Conservation (phyloP, 2,113 vertebrate species). For the Antechinus flavipes region DNA sequence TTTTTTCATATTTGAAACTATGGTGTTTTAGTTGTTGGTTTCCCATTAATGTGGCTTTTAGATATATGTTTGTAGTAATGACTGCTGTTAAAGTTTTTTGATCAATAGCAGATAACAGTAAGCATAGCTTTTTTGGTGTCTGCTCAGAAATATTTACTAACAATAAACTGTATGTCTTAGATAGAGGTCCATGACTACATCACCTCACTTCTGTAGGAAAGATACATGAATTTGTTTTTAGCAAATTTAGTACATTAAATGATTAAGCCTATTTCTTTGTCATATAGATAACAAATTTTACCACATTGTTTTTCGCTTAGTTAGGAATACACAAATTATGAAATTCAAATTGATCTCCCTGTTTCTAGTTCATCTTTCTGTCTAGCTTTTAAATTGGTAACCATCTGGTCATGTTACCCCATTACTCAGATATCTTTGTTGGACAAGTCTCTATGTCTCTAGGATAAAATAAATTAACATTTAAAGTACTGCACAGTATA, state of each 20-base stretch:
- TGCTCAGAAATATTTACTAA: conserved; percentile 45
- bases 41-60: background rate
- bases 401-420: background rate
- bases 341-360: conserved; percentile 5
- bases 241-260: background rate
- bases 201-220: background rate
- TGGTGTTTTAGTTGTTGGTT: background rate
- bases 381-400: background rate
- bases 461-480: background rate
- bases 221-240: conserved; percentile 21
- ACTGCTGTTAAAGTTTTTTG: conserved; percentile 10
- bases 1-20: background rate
- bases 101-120: conserved; percentile 57
- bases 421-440: background rate
- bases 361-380: conserved; percentile 57
- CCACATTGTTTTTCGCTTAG: conserved; percentile 59
- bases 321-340: conserved; percentile 62
- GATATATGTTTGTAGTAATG: conserved; percentile 12
- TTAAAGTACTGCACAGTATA: background rate
- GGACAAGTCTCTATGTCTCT: background rate
- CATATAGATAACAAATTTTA: conserved; percentile 43
- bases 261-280: background rate
- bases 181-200: background rate
- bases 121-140: conserved; percentile 45
- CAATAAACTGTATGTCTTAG: background rate